phyloP scores from a whole-genome alignment of 2,113 vertebrate species.

The Amphilophus citrinellus region DNA sequence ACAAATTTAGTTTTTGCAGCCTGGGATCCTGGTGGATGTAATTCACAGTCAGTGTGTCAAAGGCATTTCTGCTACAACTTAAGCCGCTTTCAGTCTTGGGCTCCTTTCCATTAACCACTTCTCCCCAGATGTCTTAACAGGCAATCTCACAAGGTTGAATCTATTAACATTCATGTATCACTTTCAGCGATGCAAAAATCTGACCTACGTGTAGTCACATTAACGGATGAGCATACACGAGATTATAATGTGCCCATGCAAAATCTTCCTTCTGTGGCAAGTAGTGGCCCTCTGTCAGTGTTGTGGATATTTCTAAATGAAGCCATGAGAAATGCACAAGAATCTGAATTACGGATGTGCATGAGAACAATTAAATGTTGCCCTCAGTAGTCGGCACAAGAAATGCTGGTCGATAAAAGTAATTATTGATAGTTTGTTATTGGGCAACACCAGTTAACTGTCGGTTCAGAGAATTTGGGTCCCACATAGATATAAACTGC shows the following conservation, averaged over 20 bases:
- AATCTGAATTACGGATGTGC: not conserved
- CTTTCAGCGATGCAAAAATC: not conserved
- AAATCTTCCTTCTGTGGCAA: not conserved
- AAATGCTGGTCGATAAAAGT: not conserved
- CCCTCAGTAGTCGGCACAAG: not conserved
- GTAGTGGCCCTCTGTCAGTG: not conserved
- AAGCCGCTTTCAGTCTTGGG: not conserved
- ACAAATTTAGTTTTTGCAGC: slow-evolving; percentile 4
- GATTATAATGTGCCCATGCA: not conserved
- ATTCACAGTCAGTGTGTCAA: slow-evolving; percentile 1
- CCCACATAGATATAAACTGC: not conserved
- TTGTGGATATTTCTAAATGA: slow-evolving; percentile 8
- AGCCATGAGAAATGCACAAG: not conserved
- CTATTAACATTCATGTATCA: not conserved
- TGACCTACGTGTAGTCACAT: not conserved
- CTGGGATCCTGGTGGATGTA: not conserved
- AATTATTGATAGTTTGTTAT: not conserved
- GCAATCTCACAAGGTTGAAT: not conserved
- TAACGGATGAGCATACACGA: not conserved
- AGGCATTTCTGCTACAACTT: slow-evolving; percentile 12
- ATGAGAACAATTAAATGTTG: not conserved
- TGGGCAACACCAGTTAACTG: not conserved
- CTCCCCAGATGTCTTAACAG: slow-evolving; percentile 7
- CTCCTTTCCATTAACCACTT: slow-evolving; percentile 9
- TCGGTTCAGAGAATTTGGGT: not conserved